Percentiles rank a stretch among this genome's conserved stretches.
phyloP scores from a whole-genome alignment of 2,113 vertebrate genomes.

The Athene cunicularia region DNA sequence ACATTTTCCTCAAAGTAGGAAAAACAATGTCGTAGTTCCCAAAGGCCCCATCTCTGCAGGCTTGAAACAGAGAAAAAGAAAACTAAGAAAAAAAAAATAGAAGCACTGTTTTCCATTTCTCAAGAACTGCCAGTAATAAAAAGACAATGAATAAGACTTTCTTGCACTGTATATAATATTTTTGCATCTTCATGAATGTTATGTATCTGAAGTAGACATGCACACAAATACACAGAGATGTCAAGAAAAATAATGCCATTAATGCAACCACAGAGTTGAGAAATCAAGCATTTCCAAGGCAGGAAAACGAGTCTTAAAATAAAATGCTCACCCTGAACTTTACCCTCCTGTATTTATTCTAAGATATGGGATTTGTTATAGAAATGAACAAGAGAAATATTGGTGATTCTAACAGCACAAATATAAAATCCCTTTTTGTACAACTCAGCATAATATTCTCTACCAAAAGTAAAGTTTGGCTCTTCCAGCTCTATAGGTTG shows the following conservation, averaged over 20 bases:
- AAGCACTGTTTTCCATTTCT: constrained; percentile 4
- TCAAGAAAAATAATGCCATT: not conserved
- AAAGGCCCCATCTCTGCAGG: not conserved
- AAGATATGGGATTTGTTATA: not conserved
- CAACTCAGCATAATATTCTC: not conserved
- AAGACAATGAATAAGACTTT: constrained; percentile 5
- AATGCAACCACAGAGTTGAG: not conserved
- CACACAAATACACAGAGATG: not conserved
- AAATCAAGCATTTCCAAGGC: not conserved
- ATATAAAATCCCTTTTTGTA: not conserved
- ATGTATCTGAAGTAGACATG: not conserved
- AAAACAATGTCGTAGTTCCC: constrained; percentile 25
- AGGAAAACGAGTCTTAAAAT: not conserved
- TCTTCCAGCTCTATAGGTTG: not conserved
- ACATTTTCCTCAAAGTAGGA: constrained; percentile 30
- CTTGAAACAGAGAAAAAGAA: constrained; percentile 15
- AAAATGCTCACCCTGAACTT: not conserved
- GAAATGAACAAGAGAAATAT: not conserved
- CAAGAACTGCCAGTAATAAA: not conserved
- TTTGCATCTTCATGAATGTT: not conserved
- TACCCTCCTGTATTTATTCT: not conserved
- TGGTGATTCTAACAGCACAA: not conserved
- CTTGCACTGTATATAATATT: not conserved
- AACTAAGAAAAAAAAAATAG: not conserved
- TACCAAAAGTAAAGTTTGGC: not conserved